Evolutionary conservation across 1,140 invertebrate species (phyloP).

Genomic region (Triops longicaudatus): DNA sequence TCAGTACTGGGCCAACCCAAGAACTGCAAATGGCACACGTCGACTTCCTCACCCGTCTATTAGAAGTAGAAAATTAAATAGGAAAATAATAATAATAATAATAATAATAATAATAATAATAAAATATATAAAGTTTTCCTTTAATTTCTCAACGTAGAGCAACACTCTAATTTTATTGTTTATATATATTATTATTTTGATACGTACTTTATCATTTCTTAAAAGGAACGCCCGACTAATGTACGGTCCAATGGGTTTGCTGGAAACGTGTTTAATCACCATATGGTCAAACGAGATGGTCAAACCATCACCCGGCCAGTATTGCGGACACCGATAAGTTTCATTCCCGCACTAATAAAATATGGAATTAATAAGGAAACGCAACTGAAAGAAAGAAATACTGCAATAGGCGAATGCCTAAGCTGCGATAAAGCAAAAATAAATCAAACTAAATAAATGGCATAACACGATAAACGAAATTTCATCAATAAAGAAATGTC

Average conservation of each 20-base stretch:
- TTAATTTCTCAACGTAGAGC: too few species aligned
- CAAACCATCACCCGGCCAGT: constrained; percentile 78
- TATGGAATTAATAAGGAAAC: too few species aligned
- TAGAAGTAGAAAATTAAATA: too few species aligned
- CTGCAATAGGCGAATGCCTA: too few species aligned
- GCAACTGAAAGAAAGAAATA: too few species aligned
- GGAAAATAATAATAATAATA: too few species aligned
- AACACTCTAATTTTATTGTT: too few species aligned
- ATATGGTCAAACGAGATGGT: constrained; percentile 72
- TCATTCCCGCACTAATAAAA: constrained; percentile 42
- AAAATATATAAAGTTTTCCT: too few species aligned
- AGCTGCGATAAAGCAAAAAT: too few species aligned
- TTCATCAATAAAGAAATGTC: too few species aligned
- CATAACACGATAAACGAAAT: too few species aligned
- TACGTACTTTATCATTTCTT: constrained; percentile 61
- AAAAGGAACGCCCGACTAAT: constrained; percentile 71
- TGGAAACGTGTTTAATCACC: constrained; percentile 72
- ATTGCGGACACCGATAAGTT: constrained; percentile 63
- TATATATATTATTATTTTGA: background rate
- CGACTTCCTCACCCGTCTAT: constrained; percentile 55
- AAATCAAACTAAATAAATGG: background rate
- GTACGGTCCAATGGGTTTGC: constrained; percentile 78
- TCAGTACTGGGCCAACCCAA: constrained; percentile 80
- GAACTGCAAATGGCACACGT: constrained; percentile 77
- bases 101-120: too few species aligned